Evolutionary conservation across 1,140 invertebrate genomes (phyloP).

Genomic region (Doryteuthis pealeii): DNA sequence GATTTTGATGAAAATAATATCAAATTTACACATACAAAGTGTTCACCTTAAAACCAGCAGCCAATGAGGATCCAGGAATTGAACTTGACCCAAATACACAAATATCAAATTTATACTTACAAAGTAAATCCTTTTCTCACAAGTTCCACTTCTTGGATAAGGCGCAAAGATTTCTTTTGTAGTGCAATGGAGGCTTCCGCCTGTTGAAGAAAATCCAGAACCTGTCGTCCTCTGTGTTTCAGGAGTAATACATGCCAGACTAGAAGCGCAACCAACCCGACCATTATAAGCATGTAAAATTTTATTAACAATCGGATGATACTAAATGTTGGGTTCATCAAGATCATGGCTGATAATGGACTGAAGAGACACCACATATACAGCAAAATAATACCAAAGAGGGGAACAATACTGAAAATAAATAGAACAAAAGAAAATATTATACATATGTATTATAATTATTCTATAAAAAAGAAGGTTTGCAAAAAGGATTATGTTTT

Average conservation of each 20-base stretch:
- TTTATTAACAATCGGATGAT: background rate
- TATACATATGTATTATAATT: background rate
- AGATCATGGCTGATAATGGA: background rate
- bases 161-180: conserved; percentile 21
- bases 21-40: too few relatives aligned
- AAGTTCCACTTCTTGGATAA: conserved; percentile 30
- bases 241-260: background rate
- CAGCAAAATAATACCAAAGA: background rate
- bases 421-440: background rate
- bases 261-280: background rate
- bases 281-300: background rate
- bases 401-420: background rate
- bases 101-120: too few relatives aligned
- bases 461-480: too few relatives aligned
- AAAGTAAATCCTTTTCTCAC: conserved; percentile 30
- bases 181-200: conserved; percentile 14
- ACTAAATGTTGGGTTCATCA: background rate
- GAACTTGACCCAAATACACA: too few relatives aligned
- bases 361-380: background rate
- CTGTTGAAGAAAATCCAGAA: background rate
- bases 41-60: too few relatives aligned
- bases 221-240: background rate
- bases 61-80: too few relatives aligned
- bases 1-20: too few relatives aligned
- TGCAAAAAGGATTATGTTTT: too few relatives aligned